Percentiles rank a stretch among this genome's conserved stretches.
These are phyloP conservation scores for Bombus waltoni DNA, from an alignment of 1,140 invertebrate species.

Conservation along the genomic window DNA sequence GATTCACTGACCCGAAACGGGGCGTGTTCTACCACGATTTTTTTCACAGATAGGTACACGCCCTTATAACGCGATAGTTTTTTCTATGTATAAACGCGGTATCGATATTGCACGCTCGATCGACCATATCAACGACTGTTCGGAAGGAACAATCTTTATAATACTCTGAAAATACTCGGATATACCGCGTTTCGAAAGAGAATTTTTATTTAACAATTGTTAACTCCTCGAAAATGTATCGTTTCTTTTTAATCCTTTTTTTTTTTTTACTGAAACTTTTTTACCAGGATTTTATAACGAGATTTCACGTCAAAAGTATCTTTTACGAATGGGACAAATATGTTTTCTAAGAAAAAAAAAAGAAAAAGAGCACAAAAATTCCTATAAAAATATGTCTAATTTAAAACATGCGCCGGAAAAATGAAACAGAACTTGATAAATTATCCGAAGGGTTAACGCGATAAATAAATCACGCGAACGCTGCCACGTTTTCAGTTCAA, in stretches of 20 bases:
- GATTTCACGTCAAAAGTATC: neutral
- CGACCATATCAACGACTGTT: neutral
- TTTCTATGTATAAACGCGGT: neutral
- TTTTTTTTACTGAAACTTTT: neutral
- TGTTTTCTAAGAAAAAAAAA: neutral
- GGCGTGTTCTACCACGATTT: slow-evolving; percentile 2
- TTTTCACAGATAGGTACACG: neutral
- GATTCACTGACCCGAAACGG: neutral
- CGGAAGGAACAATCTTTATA: neutral
- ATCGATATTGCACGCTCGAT: slow-evolving; percentile 8
- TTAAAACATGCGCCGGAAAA: neutral
- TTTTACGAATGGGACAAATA: neutral
- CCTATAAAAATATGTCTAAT: neutral
- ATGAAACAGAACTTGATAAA: too few species aligned
- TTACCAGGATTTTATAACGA: too few species aligned
- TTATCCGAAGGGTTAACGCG: neutral
- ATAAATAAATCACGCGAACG: neutral
- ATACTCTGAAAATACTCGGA: slow-evolving; percentile 14
- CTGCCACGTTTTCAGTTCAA: neutral
- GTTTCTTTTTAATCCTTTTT: neutral
- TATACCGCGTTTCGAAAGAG: neutral
- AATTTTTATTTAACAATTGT: neutral
- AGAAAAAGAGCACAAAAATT: neutral
- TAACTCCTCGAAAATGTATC: neutral
- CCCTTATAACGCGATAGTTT: neutral